These are phyloP conservation scores for Cyanoliseus patagonus DNA, from an alignment of 2,113 vertebrate genomes.

Conservation along the genomic window DNA sequence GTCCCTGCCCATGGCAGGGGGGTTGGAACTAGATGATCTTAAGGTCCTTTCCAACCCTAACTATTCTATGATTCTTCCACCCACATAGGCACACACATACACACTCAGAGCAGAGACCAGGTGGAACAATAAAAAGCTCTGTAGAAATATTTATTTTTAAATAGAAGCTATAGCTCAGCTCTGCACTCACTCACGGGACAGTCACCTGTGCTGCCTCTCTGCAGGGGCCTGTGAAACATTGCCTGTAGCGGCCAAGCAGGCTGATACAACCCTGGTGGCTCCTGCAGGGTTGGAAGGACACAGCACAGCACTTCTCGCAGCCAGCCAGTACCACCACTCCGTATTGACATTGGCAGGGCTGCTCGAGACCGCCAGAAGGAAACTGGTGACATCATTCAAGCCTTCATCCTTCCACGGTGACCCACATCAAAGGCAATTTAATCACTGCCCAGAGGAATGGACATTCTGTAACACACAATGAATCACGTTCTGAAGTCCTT, in stretches of 20 bases:
- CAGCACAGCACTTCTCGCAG: neutral
- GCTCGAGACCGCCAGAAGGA: neutral
- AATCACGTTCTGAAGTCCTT: conserved; percentile 55
- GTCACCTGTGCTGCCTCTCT: neutral
- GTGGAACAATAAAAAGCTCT: neutral
- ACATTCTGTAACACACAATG: conserved; percentile 44
- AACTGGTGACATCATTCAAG: conserved; percentile 61
- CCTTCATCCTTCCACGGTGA: conserved; percentile 35
- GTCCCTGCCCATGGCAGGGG: too few species aligned
- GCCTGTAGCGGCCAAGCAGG: neutral
- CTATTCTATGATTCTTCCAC: neutral
- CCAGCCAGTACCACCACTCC: neutral
- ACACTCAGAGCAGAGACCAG: neutral
- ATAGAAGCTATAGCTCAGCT: neutral
- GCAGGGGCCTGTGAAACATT: neutral
- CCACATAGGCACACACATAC: neutral
- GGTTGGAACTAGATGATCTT: too few species aligned
- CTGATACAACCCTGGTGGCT: neutral
- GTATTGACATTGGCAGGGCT: conserved; percentile 60
- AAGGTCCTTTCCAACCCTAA: too few species aligned
- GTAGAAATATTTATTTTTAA: conserved; percentile 1
- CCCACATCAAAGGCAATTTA: conserved; percentile 60
- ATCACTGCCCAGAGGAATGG: conserved; percentile 49
- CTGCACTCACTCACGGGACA: neutral
- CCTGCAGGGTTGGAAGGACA: conserved; percentile 11